Conservation (phyloP, 2,888 invertebrate genomes). For the Melikaiella ostensackeni region DNA sequence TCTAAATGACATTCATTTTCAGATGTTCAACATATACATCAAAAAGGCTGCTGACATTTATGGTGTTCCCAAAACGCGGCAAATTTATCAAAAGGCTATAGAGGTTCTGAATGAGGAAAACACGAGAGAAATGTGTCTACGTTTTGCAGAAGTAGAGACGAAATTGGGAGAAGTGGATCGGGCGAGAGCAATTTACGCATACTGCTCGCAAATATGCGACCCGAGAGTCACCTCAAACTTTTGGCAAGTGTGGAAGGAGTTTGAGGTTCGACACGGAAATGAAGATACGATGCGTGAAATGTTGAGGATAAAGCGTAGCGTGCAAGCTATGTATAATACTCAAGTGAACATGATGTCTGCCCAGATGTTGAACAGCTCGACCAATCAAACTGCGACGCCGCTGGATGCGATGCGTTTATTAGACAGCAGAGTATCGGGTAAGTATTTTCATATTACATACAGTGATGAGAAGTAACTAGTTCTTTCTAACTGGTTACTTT, state of each 20-base stretch:
- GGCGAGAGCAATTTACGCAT: slow-evolving; percentile 97
- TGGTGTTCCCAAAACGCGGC: slow-evolving; percentile 96
- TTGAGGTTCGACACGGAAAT: slow-evolving; percentile 99
- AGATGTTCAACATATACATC: slow-evolving; percentile 98
- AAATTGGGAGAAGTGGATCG: slow-evolving; percentile 99
- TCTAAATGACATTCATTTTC: slow-evolving; percentile 58
- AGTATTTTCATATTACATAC: neutral
- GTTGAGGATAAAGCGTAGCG: slow-evolving; percentile 97
- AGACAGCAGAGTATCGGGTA: slow-evolving; percentile 86
- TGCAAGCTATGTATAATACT: slow-evolving; percentile 98
- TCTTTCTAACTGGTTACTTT: too few species aligned
- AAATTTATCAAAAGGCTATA: slow-evolving; percentile 99
- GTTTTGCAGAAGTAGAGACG: slow-evolving; percentile 98
- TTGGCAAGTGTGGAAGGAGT: slow-evolving; percentile 99
- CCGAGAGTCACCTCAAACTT: slow-evolving; percentile 94
- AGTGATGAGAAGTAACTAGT: too few species aligned
- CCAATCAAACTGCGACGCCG: slow-evolving; percentile 83
- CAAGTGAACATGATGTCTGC: slow-evolving; percentile 99
- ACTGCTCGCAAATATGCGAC: slow-evolving; percentile 99
- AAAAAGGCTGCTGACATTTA: slow-evolving; percentile 99
- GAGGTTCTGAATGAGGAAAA: slow-evolving; percentile 94
- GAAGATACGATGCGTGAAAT: slow-evolving; percentile 99
- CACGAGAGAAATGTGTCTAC: slow-evolving; percentile 95
- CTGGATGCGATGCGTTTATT: slow-evolving; percentile 93
- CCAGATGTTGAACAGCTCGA: slow-evolving; percentile 92